Percentiles rank a stretch among this genome's conserved stretches.
These are phyloP conservation scores for Trachelipus rathkii DNA, from an alignment of 1,140 invertebrate genomes.

Conservation along the genomic window DNA sequence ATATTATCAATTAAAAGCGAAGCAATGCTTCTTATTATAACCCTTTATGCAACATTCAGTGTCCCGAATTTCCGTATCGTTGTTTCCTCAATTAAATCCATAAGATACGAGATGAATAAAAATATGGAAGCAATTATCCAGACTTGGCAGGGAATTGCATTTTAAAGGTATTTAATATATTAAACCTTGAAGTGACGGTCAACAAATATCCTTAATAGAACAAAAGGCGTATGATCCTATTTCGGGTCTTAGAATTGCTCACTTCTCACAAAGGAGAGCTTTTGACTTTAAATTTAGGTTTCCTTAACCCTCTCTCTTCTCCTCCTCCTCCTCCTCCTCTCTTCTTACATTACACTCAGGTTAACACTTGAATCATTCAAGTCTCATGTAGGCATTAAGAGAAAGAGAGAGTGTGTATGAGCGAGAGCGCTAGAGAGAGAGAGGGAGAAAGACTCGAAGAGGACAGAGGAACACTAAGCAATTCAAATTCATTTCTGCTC, in stretches of 20 bases:
- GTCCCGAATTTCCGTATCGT: no score
- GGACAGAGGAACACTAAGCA: not conserved
- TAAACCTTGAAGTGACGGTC: not conserved
- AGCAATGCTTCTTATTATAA: not conserved
- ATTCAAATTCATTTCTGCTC: constrained; percentile 10
- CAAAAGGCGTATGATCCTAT: not conserved
- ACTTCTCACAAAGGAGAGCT: not conserved
- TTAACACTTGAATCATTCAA: not conserved
- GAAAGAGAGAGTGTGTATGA: not conserved
- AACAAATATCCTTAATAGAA: not conserved
- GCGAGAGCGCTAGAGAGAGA: no score
- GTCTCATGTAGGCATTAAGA: not conserved
- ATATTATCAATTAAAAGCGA: not conserved
- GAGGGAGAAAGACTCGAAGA: no score
- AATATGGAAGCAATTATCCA: not conserved
- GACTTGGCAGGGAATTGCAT: not conserved
- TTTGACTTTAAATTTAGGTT: not conserved
- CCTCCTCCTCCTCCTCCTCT: not conserved
- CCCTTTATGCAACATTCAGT: not conserved
- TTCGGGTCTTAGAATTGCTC: not conserved
- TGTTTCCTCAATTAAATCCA: not conserved
- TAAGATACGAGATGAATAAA: not conserved
- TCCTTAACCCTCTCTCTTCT: not conserved
- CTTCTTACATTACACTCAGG: not conserved
- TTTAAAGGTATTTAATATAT: constrained; percentile 2